These are phyloP conservation scores for Hetaerina titia DNA, from an alignment of 2,888 invertebrate species.

Conservation along the genomic window DNA sequence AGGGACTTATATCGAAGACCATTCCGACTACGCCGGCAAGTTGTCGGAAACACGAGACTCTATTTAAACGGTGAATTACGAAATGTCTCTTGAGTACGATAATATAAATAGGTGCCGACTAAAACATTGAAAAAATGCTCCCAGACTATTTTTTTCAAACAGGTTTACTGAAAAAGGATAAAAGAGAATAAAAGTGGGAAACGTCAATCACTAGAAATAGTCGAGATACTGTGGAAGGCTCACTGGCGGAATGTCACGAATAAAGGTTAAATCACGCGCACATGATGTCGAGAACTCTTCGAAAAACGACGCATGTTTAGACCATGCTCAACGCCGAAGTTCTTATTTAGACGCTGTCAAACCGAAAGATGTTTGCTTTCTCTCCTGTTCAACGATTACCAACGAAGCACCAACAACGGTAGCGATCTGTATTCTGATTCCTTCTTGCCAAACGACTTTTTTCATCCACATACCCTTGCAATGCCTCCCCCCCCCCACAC, in stretches of 20 bases:
- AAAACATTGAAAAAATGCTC: neutral
- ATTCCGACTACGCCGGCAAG: neutral
- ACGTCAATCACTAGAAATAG: neutral
- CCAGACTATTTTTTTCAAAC: neutral
- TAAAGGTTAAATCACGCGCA: neutral
- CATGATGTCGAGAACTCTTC: neutral
- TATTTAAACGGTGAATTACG: neutral
- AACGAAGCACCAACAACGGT: neutral
- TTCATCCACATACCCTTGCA: neutral
- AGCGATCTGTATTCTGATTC: neutral
- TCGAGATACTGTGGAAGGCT: neutral
- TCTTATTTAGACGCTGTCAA: neutral
- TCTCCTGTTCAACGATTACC: neutral
- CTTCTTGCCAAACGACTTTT: neutral
- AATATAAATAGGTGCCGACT: neutral
- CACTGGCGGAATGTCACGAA: neutral
- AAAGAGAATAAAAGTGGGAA: neutral
- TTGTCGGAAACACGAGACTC: neutral
- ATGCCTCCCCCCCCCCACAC: neutral
- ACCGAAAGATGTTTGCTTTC: neutral
- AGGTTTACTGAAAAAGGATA: neutral
- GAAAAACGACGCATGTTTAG: neutral
- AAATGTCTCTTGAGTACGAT: neutral
- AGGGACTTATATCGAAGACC: neutral
- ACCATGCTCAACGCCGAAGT: neutral